Evolutionary conservation across 2,888 invertebrate species (phyloP).

Genomic region (Tipula vernalis): DNA sequence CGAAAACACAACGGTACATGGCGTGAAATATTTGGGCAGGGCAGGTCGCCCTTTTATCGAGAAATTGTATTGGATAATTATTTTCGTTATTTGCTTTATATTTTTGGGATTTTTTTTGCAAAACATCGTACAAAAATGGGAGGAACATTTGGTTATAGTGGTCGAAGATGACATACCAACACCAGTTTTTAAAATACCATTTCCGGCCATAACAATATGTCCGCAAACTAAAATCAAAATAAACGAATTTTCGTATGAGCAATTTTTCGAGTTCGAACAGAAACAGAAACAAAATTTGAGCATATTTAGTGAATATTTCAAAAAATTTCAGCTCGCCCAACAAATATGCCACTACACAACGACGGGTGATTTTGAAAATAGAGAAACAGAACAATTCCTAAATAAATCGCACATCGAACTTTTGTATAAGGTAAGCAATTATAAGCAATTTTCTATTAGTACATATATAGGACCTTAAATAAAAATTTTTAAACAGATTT

Average conservation of each 20-base stretch:
- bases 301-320: not conserved
- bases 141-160: not conserved
- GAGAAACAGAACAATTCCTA: not conserved
- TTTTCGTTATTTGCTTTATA: not conserved
- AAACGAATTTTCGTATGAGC: not conserved
- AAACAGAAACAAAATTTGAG: not conserved
- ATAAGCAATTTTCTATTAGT: not conserved
- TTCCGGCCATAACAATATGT: not conserved
- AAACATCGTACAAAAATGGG: not conserved
- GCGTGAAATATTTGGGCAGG: not conserved
- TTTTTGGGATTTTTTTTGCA: not conserved
- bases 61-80: not conserved
- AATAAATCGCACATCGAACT: not conserved
- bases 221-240: not conserved
- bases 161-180: not conserved
- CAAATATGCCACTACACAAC: not conserved
- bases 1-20: not conserved
- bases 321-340: not conserved
- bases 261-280: not conserved
- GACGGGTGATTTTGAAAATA: not conserved
- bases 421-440: not conserved
- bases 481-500: not conserved
- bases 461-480: not conserved
- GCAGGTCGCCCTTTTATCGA: not conserved
- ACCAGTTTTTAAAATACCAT: slow-evolving; percentile 6